Conservation (phyloP, 2,113 vertebrate species). For the Brienomyrus brachyistius region DNA sequence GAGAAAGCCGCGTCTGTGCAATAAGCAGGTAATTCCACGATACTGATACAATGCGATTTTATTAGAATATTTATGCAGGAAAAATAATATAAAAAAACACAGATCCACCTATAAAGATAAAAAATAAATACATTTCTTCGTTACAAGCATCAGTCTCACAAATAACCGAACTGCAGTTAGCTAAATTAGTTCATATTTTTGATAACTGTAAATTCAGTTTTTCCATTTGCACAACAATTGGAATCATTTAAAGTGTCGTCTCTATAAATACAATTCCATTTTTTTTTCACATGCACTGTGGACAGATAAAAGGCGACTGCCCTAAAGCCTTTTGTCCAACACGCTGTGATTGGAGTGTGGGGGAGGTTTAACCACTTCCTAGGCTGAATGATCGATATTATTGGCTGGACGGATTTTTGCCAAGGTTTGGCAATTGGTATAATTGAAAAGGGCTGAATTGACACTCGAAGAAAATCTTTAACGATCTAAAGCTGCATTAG, state of each 20-base stretch:
- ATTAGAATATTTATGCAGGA: background rate
- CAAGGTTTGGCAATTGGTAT: background rate
- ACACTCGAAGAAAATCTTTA: background rate
- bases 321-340: background rate
- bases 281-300: background rate
- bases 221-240: background rate
- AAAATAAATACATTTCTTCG: background rate
- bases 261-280: background rate
- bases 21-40: background rate
- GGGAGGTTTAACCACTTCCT: background rate
- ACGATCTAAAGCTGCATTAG: background rate
- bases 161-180: background rate
- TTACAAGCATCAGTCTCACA: background rate
- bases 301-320: background rate
- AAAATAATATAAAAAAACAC: background rate
- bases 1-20: background rate
- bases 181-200: background rate
- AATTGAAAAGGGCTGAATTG: background rate
- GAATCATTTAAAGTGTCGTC: background rate
- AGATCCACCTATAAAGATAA: background rate
- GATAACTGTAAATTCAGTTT: background rate
- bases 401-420: background rate
- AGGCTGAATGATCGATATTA: background rate
- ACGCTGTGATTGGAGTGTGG: too few species aligned
- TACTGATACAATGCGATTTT: background rate